These are phyloP conservation scores for Ametastegia equiseti DNA, from an alignment of 2,888 invertebrate species.

Conservation along the genomic window DNA sequence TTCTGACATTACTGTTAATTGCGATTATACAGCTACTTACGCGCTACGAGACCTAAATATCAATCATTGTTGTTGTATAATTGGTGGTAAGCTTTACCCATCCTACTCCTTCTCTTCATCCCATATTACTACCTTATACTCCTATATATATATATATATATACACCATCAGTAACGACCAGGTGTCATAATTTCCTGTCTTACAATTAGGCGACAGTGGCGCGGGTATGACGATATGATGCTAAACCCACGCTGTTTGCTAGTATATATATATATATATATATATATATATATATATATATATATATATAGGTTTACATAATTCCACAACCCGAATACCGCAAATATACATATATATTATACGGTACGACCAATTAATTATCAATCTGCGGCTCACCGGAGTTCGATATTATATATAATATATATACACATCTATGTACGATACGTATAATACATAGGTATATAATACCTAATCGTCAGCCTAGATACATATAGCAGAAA, in stretches of 20 bases:
- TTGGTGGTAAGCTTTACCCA: neutral
- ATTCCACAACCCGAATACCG: too few species aligned
- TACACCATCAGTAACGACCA: neutral
- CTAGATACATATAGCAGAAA: too few species aligned
- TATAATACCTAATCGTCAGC: too few species aligned
- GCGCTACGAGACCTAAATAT: slow-evolving; percentile 10
- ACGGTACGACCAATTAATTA: neutral
- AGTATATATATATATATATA: neutral
- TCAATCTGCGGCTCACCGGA: neutral
- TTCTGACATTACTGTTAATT: slow-evolving; percentile 1
- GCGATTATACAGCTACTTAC: neutral
- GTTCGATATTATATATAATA: too few species aligned
- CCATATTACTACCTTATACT: too few species aligned
- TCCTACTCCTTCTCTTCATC: too few species aligned
- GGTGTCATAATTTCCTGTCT: slow-evolving; percentile 34
- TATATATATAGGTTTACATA: neutral
- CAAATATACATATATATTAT: too few species aligned
- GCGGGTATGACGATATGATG: neutral
- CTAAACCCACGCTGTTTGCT: too few species aligned
- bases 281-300: neutral
- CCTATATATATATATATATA: too few species aligned
- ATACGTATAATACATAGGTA: too few species aligned
- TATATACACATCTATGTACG: neutral
- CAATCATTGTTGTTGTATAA: slow-evolving; percentile 23
- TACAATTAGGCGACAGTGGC: neutral